Conservation (phyloP, 2,113 vertebrate genomes). For the Alaudala cheleensis region DNA sequence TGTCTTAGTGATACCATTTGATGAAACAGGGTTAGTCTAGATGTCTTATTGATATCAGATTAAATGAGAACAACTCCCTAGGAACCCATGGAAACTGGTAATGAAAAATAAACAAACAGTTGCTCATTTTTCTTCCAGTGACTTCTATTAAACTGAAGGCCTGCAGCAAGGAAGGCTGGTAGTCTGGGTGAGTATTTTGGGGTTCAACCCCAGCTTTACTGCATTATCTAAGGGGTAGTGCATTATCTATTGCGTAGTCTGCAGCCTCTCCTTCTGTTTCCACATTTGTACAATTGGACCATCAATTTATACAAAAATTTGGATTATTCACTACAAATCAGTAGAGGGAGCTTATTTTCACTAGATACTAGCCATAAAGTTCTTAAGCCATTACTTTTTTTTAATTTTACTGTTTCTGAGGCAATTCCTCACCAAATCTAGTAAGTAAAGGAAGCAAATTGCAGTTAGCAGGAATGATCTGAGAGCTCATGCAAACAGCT, state of each 20-base stretch:
- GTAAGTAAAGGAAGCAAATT: neutral
- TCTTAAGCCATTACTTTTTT: neutral
- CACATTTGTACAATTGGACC: neutral
- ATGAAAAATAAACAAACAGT: neutral
- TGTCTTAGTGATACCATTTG: neutral
- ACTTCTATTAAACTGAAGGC: neutral
- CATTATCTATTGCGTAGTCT: neutral
- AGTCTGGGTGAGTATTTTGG: neutral
- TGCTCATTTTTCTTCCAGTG: neutral
- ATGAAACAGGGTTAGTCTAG: neutral
- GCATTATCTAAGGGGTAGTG: neutral
- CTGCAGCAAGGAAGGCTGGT: neutral
- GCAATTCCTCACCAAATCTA: neutral
- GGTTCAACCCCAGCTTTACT: neutral
- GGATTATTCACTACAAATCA: neutral
- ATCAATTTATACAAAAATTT: neutral
- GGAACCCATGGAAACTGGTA: neutral
- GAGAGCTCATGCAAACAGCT: neutral
- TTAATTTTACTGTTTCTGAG: neutral
- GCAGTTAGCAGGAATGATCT: neutral
- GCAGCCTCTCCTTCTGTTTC: neutral
- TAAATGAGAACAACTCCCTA: neutral
- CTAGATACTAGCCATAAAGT: neutral
- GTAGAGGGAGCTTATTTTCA: neutral
- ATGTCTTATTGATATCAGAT: neutral